Percentiles rank a stretch among this genome's conserved stretches.
phyloP scores from a whole-genome alignment of 1,140 invertebrate species.

The Homarus americanus region DNA sequence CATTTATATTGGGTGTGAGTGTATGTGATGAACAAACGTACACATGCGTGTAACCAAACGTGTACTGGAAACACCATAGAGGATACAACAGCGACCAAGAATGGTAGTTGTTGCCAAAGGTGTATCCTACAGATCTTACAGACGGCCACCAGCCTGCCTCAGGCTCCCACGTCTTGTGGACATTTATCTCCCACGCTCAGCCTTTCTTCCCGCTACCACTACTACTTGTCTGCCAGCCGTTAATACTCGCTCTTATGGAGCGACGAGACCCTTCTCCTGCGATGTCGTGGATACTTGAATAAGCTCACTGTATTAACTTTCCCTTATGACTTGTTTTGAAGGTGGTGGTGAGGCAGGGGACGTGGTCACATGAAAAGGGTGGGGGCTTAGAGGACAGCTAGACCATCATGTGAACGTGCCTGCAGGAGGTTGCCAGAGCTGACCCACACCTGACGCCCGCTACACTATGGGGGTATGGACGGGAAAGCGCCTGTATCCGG shows the following conservation, averaged over 20 bases:
- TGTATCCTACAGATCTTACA: no score
- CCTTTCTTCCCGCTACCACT: background rate
- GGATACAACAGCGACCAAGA: no score
- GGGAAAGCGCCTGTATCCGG: no score
- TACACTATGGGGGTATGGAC: background rate
- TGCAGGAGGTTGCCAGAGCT: background rate
- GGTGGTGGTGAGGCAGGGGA: background rate
- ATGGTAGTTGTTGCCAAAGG: no score
- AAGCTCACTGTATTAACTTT: background rate
- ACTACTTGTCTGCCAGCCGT: background rate
- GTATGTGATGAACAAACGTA: no score
- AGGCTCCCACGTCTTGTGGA: background rate
- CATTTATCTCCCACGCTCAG: background rate
- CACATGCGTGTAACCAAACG: no score
- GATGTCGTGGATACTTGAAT: background rate
- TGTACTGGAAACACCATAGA: no score
- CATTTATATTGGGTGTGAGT: no score
- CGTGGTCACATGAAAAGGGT: slow-evolving; percentile 20
- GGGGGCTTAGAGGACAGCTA: slow-evolving; percentile 1
- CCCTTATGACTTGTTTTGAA: background rate
- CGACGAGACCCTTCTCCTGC: background rate
- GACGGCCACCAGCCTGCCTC: no score
- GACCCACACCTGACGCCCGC: slow-evolving; percentile 7
- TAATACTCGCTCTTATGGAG: background rate
- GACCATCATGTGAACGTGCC: background rate